A percentile compares a stretch with the other conserved stretches of the same genome.
phyloP scores from a whole-genome alignment of 2,113 vertebrate genomes.

The Megalops atlanticus region DNA sequence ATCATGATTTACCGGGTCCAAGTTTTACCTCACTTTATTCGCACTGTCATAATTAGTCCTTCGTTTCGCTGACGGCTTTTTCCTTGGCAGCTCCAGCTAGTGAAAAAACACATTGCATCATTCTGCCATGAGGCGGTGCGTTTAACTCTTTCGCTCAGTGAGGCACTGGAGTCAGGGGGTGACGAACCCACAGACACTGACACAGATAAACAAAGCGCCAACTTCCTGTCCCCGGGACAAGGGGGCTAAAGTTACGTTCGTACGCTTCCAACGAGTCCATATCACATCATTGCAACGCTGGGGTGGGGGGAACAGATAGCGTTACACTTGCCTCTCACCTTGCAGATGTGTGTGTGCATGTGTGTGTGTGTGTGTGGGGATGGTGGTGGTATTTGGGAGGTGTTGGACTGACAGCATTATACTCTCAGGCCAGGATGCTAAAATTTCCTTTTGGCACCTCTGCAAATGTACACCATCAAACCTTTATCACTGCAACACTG shows the following conservation, averaged over 20 bases:
- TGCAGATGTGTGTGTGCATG: background rate
- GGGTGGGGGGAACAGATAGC: background rate
- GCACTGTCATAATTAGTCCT: constrained; percentile 52
- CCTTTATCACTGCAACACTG: no score
- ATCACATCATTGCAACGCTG: background rate
- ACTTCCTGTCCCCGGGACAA: no score
- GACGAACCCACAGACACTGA: background rate
- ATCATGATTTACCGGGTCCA: constrained; percentile 58
- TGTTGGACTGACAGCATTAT: no score
- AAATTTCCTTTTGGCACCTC: background rate
- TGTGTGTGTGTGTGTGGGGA: background rate
- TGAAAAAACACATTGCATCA: background rate
- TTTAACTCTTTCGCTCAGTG: background rate
- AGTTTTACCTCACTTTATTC: constrained; percentile 54
- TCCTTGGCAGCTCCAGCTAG: background rate
- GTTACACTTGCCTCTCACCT: background rate
- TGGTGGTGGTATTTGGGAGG: no score
- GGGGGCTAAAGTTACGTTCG: background rate
- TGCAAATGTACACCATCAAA: background rate
- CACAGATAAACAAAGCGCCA: no score
- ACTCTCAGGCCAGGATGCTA: no score
- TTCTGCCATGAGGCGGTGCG: background rate
- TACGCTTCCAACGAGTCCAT: background rate
- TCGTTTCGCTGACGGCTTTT: background rate
- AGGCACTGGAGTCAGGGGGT: background rate